Evolutionary conservation across 2,113 vertebrate species (phyloP).

Genomic region (Ailurus styani): DNA sequence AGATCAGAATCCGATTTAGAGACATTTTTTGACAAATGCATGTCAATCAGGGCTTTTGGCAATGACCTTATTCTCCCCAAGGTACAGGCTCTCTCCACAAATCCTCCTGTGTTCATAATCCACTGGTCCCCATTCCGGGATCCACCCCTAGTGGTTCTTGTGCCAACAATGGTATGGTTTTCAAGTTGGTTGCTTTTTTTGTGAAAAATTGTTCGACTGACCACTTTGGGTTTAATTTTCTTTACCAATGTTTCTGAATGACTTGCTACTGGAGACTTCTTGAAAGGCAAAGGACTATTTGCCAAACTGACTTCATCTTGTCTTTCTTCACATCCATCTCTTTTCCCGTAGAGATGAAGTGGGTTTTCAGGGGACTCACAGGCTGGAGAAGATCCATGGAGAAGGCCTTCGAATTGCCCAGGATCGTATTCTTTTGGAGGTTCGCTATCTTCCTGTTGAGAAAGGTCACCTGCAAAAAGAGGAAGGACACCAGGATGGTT

Average conservation of each 20-base stretch:
- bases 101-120: slow-evolving; percentile 77
- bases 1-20: slow-evolving; percentile 98
- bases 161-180: slow-evolving; percentile 78
- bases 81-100: slow-evolving; percentile 94
- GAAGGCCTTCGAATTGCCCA: slow-evolving; percentile 94
- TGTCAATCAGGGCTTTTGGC: slow-evolving; percentile 91
- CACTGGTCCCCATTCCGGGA: slow-evolving; percentile 80
- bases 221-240: slow-evolving; percentile 91
- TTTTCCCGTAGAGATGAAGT: slow-evolving; percentile 90
- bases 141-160: slow-evolving; percentile 63
- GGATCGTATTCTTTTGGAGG: slow-evolving; percentile 88
- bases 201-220: slow-evolving; percentile 95
- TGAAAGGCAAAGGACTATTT: slow-evolving; percentile 72
- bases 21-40: slow-evolving; percentile 92
- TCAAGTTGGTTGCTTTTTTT: slow-evolving; percentile 87
- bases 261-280: slow-evolving; percentile 73
- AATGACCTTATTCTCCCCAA: slow-evolving; percentile 94
- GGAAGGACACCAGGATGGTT: background rate
- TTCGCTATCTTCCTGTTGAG: slow-evolving; percentile 81
- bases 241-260: slow-evolving; percentile 76
- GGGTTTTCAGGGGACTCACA: slow-evolving; percentile 95
- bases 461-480: slow-evolving; percentile 77
- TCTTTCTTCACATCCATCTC: slow-evolving; percentile 55
- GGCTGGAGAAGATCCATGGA: slow-evolving; percentile 95
- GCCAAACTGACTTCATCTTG: slow-evolving; percentile 78